A percentile compares a stretch with the other conserved stretches of the same genome.
Conservation (phyloP, 2,113 vertebrate species). For the Thinocorus orbignyianus region DNA sequence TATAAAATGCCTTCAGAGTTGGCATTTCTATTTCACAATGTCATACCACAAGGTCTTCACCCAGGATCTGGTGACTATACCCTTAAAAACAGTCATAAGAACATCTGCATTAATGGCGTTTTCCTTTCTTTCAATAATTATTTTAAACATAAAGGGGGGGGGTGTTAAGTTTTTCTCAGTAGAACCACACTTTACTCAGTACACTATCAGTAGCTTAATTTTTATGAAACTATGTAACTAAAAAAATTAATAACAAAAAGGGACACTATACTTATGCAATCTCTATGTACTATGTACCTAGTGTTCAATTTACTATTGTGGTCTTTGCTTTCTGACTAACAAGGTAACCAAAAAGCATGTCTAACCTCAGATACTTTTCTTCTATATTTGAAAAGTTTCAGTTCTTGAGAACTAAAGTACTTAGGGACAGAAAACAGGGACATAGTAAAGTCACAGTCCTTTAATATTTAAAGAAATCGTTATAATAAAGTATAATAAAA, state of each 20-base stretch:
- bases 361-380: neutral
- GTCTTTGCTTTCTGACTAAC: neutral
- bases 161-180: neutral
- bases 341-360: neutral
- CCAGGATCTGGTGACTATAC: neutral
- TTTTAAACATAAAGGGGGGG: neutral
- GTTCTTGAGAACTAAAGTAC: neutral
- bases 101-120: neutral
- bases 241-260: neutral
- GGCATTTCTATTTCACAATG: slow-evolving; percentile 17
- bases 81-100: neutral
- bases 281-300: accelerated
- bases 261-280: neutral
- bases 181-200: neutral
- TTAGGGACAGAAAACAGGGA: neutral
- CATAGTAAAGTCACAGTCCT: neutral
- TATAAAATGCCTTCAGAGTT: slow-evolving; percentile 36
- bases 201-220: neutral
- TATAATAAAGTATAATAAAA: neutral
- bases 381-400: neutral
- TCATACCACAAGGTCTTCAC: neutral
- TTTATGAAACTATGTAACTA: neutral
- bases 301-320: neutral
- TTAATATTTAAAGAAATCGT: neutral
- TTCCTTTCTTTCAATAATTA: neutral